Conservation (phyloP, 2,888 invertebrate species). For the Mactromeris polynyma region DNA sequence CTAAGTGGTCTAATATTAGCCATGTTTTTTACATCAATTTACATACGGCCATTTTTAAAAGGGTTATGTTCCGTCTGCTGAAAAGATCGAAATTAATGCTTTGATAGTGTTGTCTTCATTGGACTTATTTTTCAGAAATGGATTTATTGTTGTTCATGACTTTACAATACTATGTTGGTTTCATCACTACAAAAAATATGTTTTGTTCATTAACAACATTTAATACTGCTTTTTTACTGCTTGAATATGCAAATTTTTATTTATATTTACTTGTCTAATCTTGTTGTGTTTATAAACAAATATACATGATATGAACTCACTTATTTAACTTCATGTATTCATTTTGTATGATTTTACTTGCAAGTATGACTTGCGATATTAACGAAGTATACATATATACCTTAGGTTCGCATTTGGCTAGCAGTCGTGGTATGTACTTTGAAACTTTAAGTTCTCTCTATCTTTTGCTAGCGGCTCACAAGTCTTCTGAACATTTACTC, state of each 20-base stretch:
- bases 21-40: too few relatives aligned
- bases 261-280: neutral
- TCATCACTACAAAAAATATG: neutral
- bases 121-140: too few relatives aligned
- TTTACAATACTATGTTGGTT: too few relatives aligned
- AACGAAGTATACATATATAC: constrained; percentile 20
- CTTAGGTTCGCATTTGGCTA: constrained; percentile 44
- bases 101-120: too few relatives aligned
- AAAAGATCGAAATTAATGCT: too few relatives aligned
- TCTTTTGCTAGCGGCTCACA: constrained; percentile 37
- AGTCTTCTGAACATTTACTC: constrained; percentile 24
- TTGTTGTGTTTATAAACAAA: neutral
- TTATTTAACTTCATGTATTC: neutral
- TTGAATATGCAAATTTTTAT: neutral
- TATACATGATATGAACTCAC: neutral
- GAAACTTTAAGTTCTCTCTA: constrained; percentile 24
- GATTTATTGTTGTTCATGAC: too few relatives aligned
- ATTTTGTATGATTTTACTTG: constrained; percentile 5
- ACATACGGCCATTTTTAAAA: too few relatives aligned
- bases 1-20: too few relatives aligned
- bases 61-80: too few relatives aligned
- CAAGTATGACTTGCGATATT: neutral
- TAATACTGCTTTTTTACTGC: neutral
- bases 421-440: constrained; percentile 56
- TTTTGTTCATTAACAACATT: neutral